These are phyloP conservation scores for Callaeas wilsoni DNA, from an alignment of 2,113 vertebrate species.

Conservation along the genomic window DNA sequence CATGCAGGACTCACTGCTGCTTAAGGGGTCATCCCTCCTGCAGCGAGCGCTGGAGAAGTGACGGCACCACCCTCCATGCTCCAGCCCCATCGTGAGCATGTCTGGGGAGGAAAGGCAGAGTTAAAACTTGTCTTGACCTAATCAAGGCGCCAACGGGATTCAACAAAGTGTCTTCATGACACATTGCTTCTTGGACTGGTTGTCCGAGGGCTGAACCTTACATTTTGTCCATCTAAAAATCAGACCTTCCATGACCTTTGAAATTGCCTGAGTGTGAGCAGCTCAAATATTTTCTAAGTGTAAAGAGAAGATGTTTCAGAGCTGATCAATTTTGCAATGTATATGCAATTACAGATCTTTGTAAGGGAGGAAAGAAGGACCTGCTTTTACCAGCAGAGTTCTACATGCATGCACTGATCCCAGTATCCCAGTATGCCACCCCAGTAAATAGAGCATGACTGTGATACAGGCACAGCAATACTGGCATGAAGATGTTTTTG, in stretches of 20 bases:
- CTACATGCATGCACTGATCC: background rate
- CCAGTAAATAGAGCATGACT: background rate
- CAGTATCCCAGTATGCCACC: rapidly evolving
- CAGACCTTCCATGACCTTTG: background rate
- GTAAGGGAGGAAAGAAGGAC: background rate
- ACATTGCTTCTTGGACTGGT: background rate
- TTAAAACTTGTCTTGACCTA: background rate
- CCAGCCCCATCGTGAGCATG: rapidly evolving
- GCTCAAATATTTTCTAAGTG: background rate
- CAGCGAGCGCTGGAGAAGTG: rapidly evolving
- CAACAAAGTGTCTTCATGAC: background rate
- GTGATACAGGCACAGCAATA: background rate
- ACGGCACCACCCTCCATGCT: rapidly evolving
- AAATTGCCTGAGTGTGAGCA: background rate
- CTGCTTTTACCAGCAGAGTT: background rate
- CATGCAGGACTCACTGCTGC: background rate
- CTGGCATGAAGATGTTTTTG: background rate
- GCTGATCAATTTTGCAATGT: background rate
- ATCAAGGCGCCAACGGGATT: background rate
- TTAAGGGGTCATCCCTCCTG: background rate
- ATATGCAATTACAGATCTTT: background rate
- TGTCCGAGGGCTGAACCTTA: background rate
- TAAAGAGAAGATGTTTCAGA: background rate
- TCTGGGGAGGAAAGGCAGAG: background rate
- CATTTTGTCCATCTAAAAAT: background rate